phyloP scores from a whole-genome alignment of 2,113 vertebrate species.

The Zosterops lateralis region DNA sequence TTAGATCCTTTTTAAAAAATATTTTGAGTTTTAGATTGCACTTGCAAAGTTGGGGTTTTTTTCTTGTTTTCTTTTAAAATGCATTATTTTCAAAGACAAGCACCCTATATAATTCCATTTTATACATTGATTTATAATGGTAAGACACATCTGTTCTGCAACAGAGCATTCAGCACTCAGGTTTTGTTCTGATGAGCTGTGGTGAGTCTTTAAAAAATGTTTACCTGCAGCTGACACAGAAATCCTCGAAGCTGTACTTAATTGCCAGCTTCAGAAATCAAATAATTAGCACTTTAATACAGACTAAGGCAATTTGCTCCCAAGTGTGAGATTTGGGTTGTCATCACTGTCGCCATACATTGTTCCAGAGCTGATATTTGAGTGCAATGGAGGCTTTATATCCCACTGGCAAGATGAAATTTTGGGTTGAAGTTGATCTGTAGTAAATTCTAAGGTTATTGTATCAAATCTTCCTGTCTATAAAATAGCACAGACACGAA shows the following conservation, averaged over 20 bases:
- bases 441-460: background rate
- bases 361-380: background rate
- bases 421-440: background rate
- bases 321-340: background rate
- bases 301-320: background rate
- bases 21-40: background rate
- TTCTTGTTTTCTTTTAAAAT: background rate
- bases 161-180: background rate
- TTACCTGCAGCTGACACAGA: background rate
- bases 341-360: background rate
- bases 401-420: background rate
- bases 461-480: background rate
- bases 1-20: background rate
- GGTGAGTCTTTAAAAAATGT: background rate
- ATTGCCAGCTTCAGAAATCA: background rate
- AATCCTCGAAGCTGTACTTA: background rate
- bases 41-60: background rate
- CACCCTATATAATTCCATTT: background rate
- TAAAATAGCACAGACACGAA: fast-evolving
- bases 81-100: background rate
- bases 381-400: background rate
- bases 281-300: background rate
- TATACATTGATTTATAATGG: background rate
- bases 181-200: background rate
- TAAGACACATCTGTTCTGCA: background rate